phyloP scores from a whole-genome alignment of 2,888 invertebrate genomes.

The Cactoblastis cactorum region DNA sequence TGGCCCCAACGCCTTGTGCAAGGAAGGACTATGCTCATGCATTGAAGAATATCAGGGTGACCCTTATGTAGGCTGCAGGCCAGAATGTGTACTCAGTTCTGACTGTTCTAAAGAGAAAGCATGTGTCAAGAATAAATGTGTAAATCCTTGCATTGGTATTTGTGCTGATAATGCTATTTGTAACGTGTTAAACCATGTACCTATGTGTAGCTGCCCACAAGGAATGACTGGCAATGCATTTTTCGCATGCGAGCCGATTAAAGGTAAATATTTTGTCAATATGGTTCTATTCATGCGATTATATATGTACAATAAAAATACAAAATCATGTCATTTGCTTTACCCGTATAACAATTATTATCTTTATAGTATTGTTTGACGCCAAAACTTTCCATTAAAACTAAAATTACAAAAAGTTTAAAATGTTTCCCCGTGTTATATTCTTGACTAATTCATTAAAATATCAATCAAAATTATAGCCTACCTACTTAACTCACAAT shows the following conservation, averaged over 20 bases:
- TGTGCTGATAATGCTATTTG: conserved; percentile 86
- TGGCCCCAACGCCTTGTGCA: conserved; percentile 81
- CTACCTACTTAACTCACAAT: not conserved
- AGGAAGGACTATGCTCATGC: conserved; percentile 80
- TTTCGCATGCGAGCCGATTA: conserved; percentile 78
- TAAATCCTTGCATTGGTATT: conserved; percentile 84
- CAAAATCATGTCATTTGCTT: too few relatives aligned
- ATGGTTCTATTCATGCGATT: too few relatives aligned
- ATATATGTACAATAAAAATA: too few relatives aligned
- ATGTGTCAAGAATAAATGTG: conserved; percentile 83
- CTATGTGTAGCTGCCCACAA: conserved; percentile 84
- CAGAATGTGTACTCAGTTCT: conserved; percentile 84
- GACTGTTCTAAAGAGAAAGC: conserved; percentile 83
- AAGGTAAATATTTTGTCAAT: conserved; percentile 55
- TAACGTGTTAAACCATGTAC: conserved; percentile 85
- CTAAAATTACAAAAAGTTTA: too few relatives aligned
- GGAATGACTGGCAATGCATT: conserved; percentile 85
- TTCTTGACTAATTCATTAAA: too few relatives aligned
- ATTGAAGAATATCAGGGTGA: conserved; percentile 82
- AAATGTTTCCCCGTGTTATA: too few relatives aligned
- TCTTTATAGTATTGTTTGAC: too few relatives aligned
- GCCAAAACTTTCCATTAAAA: too few relatives aligned
- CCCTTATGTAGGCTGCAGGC: conserved; percentile 83
- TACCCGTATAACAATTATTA: too few relatives aligned
- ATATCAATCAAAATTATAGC: too few relatives aligned